phyloP scores from a whole-genome alignment of 2,797 vertebrate species.

The Arctocebus calabarensis region DNA sequence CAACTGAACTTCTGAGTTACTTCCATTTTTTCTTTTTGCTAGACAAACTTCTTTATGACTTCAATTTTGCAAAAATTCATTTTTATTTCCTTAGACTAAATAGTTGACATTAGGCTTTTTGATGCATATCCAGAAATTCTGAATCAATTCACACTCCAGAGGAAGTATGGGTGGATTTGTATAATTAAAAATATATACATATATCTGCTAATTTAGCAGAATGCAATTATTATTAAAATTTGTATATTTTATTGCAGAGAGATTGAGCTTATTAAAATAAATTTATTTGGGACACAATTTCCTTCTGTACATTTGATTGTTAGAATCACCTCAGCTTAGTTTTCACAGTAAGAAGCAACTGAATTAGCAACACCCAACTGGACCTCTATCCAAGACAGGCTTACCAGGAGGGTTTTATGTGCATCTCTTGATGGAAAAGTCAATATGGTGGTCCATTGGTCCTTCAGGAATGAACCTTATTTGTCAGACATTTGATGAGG shows the following conservation, averaged over 20 bases:
- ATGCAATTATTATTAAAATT: neutral
- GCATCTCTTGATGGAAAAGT: neutral
- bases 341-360: neutral
- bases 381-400: neutral
- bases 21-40: neutral
- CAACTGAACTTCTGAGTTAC: neutral
- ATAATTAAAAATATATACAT: neutral
- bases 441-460: too few species aligned
- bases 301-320: neutral
- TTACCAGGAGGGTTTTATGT: fast-evolving
- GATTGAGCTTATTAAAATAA: neutral
- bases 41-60: neutral
- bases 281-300: neutral
- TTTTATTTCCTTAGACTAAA: neutral
- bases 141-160: neutral
- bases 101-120: neutral
- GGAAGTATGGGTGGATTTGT: neutral
- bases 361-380: neutral
- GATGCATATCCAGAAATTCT: neutral
- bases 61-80: neutral
- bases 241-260: neutral
- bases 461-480: neutral
- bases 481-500: neutral
- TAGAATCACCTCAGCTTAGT: neutral
- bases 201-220: neutral